These are phyloP conservation scores for Papilio glaucus DNA, from an alignment of 1,140 invertebrate genomes.

Conservation along the genomic window DNA sequence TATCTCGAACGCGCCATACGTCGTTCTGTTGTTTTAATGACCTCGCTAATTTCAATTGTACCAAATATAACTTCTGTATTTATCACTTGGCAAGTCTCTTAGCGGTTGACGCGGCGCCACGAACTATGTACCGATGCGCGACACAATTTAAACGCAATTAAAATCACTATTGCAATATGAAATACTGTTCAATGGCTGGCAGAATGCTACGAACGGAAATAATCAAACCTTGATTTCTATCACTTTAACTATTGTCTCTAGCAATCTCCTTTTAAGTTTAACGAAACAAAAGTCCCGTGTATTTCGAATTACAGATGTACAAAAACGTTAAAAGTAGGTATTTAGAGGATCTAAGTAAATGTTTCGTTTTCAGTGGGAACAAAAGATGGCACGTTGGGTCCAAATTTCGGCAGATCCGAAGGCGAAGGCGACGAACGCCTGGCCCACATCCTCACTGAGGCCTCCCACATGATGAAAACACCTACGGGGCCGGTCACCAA, in stretches of 20 bases:
- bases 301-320: conserved; percentile 20
- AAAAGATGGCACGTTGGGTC: conserved; percentile 90
- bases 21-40: conserved; percentile 72
- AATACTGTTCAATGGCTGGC: conserved; percentile 38
- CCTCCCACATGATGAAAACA: conserved; percentile 89
- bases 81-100: conserved; percentile 75
- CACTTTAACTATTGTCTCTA: neutral
- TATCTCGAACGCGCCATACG: conserved; percentile 67
- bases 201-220: conserved; percentile 21
- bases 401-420: conserved; percentile 87
- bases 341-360: conserved; percentile 39
- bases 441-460: conserved; percentile 96
- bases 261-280: neutral
- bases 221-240: conserved; percentile 12
- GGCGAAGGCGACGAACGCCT: conserved; percentile 96
- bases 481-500: conserved; percentile 70
- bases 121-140: conserved; percentile 45
- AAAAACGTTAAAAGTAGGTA: conserved; percentile 41
- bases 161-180: conserved; percentile 50
- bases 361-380: conserved; percentile 85
- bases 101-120: conserved; percentile 45
- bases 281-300: neutral
- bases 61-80: conserved; percentile 79
- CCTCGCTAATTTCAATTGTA: conserved; percentile 80
- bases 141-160: conserved; percentile 75